A percentile compares a stretch with the other conserved stretches of the same genome.
Conservation (phyloP, 2,113 vertebrate species). For the Lynx canadensis region DNA sequence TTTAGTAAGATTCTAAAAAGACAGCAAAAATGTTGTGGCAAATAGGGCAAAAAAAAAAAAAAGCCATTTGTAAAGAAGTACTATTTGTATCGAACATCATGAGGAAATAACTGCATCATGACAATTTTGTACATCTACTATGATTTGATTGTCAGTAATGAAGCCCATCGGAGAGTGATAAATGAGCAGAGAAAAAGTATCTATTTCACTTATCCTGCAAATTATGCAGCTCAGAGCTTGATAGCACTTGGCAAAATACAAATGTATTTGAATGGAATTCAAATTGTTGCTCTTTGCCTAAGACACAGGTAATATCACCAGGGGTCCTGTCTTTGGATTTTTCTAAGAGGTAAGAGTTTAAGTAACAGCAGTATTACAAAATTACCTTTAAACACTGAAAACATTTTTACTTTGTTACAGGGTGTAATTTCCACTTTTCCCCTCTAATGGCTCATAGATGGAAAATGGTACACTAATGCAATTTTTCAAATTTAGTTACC, state of each 20-base stretch:
- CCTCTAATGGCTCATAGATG: constrained; percentile 90
- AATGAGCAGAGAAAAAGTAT: constrained; percentile 91
- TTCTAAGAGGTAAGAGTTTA: constrained; percentile 97
- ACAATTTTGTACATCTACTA: constrained; percentile 89
- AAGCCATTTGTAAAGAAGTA: constrained; percentile 84
- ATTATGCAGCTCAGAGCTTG: constrained; percentile 91
- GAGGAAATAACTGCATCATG: constrained; percentile 89
- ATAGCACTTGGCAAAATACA: constrained; percentile 95
- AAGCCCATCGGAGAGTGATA: constrained; percentile 90
- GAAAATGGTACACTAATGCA: constrained; percentile 91
- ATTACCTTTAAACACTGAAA: constrained; percentile 93
- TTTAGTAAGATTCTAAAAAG: constrained; percentile 79
- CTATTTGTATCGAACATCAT: constrained; percentile 89
- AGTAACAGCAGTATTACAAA: constrained; percentile 97
- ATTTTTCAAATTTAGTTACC: constrained; percentile 91
- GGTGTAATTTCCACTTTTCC: constrained; percentile 91
- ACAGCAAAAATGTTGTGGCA: constrained; percentile 76
- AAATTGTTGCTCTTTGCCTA: constrained; percentile 95
- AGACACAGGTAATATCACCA: constrained; percentile 95
- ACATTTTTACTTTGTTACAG: constrained; percentile 93
- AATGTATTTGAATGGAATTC: constrained; percentile 96
- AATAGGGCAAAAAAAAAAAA: constrained; percentile 25
- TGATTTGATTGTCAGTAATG: constrained; percentile 91
- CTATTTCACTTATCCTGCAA: constrained; percentile 91
- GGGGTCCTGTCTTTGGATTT: constrained; percentile 96